Conservation (phyloP, 2,888 invertebrate genomes). For the Schrankia costaestrigalis region DNA sequence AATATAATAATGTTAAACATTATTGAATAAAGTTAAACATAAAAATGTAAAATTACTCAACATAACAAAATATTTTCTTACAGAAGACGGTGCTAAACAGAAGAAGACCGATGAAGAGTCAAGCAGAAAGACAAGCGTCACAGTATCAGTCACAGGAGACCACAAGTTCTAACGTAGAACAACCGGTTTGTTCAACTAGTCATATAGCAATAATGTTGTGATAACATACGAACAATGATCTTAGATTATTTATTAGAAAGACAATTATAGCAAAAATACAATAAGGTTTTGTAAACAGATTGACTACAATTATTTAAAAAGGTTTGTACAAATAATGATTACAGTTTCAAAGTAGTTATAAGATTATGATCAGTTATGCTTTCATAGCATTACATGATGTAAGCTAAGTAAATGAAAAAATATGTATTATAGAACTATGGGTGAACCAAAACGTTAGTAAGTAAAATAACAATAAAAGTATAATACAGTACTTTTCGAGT, state of each 20-base stretch:
- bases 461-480: too few relatives aligned
- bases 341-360: too few relatives aligned
- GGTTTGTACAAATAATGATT: too few relatives aligned
- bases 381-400: too few relatives aligned
- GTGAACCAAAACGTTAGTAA: too few relatives aligned
- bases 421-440: too few relatives aligned
- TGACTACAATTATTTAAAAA: too few relatives aligned
- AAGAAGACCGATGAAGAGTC: conserved; percentile 13
- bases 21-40: too few relatives aligned
- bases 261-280: neutral
- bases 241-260: neutral
- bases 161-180: conserved; percentile 18
- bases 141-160: conserved; percentile 10
- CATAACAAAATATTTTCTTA: neutral
- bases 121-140: conserved; percentile 19
- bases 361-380: too few relatives aligned
- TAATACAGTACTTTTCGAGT: too few relatives aligned
- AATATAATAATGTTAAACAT: too few relatives aligned
- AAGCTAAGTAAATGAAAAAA: too few relatives aligned
- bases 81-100: conserved; percentile 16
- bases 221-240: conserved; percentile 1
- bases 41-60: neutral
- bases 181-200: conserved; percentile 19
- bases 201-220: conserved; percentile 17
- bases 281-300: neutral